Evolutionary conservation across 2,888 invertebrate genomes (phyloP), one percentile per base, ranked within the genome.

Genomic region (Abrostola triplasia): DNA sequence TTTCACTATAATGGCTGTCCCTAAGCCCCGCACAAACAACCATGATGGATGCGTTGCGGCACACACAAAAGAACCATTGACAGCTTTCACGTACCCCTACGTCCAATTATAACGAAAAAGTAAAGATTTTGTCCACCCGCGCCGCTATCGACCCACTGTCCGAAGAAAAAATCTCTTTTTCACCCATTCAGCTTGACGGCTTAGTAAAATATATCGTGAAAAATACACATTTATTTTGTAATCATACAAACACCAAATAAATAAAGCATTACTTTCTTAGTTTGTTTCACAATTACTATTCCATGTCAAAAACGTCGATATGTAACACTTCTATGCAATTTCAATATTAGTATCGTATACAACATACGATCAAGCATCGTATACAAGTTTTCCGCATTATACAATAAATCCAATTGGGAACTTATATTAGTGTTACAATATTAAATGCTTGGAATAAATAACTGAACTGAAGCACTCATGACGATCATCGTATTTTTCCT

Each of bases 31-130:
- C 85, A 86, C 90, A 88, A 90, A 90, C 90, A 89, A 81, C 79
- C 84, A 79, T 92, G 92, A 92, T 91, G 87, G 90, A 93, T 91
- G 89, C 77, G 74, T 73, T 80, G 88, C 92, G 92, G 92, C 88
- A 71, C 65, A 64, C 84, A 91, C 90, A 93, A 93, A 92, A 89
- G 85, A 55, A 59, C 84, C 80, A 86, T 88, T 90, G 90, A 91
- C 90, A 88, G 83, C 74, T 63, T 73, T 78, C 82, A 80, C 82
- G 63, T 71, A 78, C 67, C 79, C 84, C 83, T 76, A 70, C 64
- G 77, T 79, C 88, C 92, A 91, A 93, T 93, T 93, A 92, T 90
- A 85, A 80, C 76, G 81, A 79, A 80, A 79, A 79, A 75, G 76
- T 73, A 81, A 80, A 83, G 82, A 83, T 85, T 84, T 82, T 86